Base-by-base conservation (phyloP, 2,113 vertebrate species). In the Phasianus colchicus region DNA sequence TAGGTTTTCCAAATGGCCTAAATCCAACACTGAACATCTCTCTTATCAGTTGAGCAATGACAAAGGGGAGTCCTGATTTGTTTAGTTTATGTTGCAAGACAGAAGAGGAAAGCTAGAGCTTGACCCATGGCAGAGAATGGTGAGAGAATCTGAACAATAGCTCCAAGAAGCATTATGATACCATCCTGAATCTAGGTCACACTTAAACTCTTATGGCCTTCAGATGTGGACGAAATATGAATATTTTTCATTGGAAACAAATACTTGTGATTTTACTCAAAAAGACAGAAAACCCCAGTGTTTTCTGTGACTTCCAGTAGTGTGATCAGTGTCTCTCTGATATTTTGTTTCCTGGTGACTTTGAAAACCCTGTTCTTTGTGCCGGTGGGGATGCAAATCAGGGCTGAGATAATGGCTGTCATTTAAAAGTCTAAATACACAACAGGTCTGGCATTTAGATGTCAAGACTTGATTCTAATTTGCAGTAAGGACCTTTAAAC, bases 381-480 rank as follows among this genome's bases (percentile, higher is more conserved):
- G 48, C n/a, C 79, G 86, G 75, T 25, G 43, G 55, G 72, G 76
- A 86, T 93, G 88, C 48, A 91, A 90, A 95, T 90, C 65, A 70
- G 58, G 48, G 43, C 76, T 90, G 93, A 67, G 65, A 77, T 73
- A 91, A 92, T 88, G 38, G 69, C 40, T 96, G 83, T 88, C 93
- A 94, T 78, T 92, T 94, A n/a, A 27, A 83, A 94, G 66, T 82
- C 77, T 94, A 70, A 93, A 84, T 93, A 92, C 80, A 90, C 63
- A 91, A 89, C 74, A 81, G 83, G 69, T 91, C 72, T 95, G 87
- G 85, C 79, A 87, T 95, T 91, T 74, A 78, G 86, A 92, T 88
- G 83, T 90, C 84, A 94, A 55, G 81, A 84, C 80, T 93, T 58
- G 54, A 93, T 96, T 93, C 64, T 73, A 67, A 90, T 95, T 95